Evolutionary conservation across 2,888 invertebrate species (phyloP), one percentile per base, ranked within the genome.

Genomic region (Oscheius sp.): DNA sequence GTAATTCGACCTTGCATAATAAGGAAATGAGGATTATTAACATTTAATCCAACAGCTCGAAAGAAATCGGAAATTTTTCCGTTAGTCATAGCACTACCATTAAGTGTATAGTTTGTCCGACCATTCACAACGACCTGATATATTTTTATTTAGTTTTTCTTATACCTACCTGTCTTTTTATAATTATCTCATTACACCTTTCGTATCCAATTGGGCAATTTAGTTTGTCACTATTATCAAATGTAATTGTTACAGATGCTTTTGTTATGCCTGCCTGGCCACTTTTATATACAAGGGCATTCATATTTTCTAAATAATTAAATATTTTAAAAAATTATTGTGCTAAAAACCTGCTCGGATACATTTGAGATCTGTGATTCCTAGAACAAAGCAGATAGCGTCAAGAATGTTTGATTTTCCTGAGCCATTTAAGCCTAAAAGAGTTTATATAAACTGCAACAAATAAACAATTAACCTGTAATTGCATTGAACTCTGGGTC

Each of bases 1-100:
- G 97, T 97, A 79, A 98, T 96, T 76, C 95, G 91, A 0, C 98
- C 98, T 90, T 98, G 98, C 97, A 98, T 97, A 85, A 99, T 98
- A 37, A 98, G 91, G 45, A 88, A 98, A 88, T 98, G 96, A 0
- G 98, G 98, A 89, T 98, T 98, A 89, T 98, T 98, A 1, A 99
- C 95, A 86, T 99, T 99, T 42, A 98, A 89, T 87, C 96, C 96
- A 5, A 98, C 92, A 0, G 96, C 95, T 83, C 95, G 93, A 88
- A 98, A 98, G 86, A 99, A 89, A 88, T 98, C 98, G 45, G 92
- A 92, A 0, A 97, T 93, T 46, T 65, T 58, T 86, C 93, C 94
- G 88, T 94, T 94, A 76, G 92, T 92, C 0, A 94, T 95, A 84
- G 92, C 92, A 69, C 91, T 91, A 2, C 96, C 96, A 87, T 98